phyloP scores from a whole-genome alignment of 2,113 vertebrate species.

The Dendrocopos noguchii region DNA sequence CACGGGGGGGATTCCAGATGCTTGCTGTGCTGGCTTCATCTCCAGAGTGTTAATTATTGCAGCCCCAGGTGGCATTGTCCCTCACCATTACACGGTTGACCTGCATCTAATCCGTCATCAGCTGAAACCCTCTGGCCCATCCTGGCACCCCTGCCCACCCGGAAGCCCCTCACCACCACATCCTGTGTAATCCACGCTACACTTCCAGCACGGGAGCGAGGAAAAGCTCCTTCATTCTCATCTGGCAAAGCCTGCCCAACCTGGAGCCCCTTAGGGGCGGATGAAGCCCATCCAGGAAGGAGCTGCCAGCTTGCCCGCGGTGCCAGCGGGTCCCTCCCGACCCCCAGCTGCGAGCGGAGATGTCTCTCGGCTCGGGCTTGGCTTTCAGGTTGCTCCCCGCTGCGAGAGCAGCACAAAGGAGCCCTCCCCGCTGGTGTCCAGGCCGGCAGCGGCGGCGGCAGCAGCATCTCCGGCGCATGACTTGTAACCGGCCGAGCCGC shows the following conservation, averaged over 20 bases:
- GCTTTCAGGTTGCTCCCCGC: background rate
- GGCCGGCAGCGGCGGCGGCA: background rate
- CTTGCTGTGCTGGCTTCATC: constrained; percentile 35
- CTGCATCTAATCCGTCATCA: constrained; percentile 60
- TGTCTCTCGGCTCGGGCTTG: background rate
- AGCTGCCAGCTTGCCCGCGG: background rate
- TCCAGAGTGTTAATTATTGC: constrained; percentile 53
- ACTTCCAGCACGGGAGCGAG: background rate
- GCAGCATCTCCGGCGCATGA: constrained; percentile 50
- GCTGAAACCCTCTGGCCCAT: constrained; percentile 22
- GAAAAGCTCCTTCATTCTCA: background rate
- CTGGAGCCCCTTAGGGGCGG: background rate
- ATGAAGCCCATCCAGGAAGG: background rate
- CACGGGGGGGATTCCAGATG: background rate
- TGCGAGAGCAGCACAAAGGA: constrained; percentile 50
- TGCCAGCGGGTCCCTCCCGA: background rate
- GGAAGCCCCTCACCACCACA: background rate
- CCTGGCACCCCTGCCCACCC: background rate
- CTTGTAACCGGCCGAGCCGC: constrained; percentile 20
- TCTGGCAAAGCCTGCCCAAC: background rate
- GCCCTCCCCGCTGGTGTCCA: constrained; percentile 13
- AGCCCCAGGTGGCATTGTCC: constrained; percentile 68
- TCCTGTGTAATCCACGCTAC: background rate
- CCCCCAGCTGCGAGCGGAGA: background rate
- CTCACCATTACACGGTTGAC: constrained; percentile 52